Base-by-base conservation (phyloP, 37 sponge, comb jelly and placozoan genomes). In the Beroe forskalii region DNA sequence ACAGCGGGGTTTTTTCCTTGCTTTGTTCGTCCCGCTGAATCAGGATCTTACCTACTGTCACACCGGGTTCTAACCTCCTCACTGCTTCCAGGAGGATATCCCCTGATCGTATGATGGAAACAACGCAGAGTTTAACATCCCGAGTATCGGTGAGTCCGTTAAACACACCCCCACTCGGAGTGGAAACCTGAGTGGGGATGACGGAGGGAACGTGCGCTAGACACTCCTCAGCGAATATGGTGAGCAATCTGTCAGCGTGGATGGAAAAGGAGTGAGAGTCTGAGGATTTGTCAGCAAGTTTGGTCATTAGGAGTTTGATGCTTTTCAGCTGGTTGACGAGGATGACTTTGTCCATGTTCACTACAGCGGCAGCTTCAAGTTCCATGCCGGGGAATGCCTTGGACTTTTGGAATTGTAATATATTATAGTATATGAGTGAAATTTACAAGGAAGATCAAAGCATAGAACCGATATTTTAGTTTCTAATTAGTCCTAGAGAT, bases 31-130 rank as follows among this genome's bases (percentile, higher is more conserved):
- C 67, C 6, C 67, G 67, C 20, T 64, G 67, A 24, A 64, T 64
- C 67, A 64, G 67, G 22, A 64, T 64, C 20, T 64, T 64, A n/a
- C 67, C 67, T 8, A 64, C 67, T 64, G 4, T 64, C 20, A 64
- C 6, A n/a, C 67, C 67, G 22, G 67, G 67, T 64, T 24, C 27
- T 6, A 64, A 24, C 67, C 20, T 14, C 6, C 67, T 14, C 4
- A 64, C 8, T 24, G 67, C 67, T 24, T 64, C 67, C 67, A 64
- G 67, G 4, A 64, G 27, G 27, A n/a, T 64, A n/a, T 64, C 67
- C 23, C 67, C 67, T 25, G 67, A 12, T 24, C 67, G 8, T 8
- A 64, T 24, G 20, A 64, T 64, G 27, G 67, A 64, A 24, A 64
- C 67, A 64, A n/a, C 67, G 20, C 67, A 64, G n/a, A 64, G 67